Percentiles rank a stretch among this genome's conserved stretches.
Evolutionary conservation across 2,888 invertebrate genomes (phyloP).

Genomic region (Carterocephalus palaemon): DNA sequence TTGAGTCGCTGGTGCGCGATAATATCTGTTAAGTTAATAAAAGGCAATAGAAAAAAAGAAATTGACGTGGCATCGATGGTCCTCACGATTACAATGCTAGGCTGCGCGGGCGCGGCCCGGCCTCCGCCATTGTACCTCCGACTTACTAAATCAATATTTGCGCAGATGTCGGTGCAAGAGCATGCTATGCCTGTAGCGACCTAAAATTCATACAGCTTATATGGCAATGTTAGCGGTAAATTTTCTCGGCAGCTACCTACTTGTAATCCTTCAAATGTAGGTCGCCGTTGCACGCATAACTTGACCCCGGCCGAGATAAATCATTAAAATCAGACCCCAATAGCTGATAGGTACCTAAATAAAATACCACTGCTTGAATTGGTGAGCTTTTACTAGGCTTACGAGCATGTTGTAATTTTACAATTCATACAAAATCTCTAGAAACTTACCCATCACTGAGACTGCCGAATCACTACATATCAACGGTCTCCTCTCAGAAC

Average conservation of each 20-base stretch:
- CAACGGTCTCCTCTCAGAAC: too few relatives aligned
- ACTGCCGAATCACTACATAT: too few relatives aligned
- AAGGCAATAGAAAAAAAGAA: slow-evolving; percentile 25
- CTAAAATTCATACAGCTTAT: slow-evolving; percentile 79
- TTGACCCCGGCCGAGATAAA: slow-evolving; percentile 69
- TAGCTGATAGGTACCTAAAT: slow-evolving; percentile 36
- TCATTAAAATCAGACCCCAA: slow-evolving; percentile 57
- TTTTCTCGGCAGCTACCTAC: slow-evolving; percentile 77
- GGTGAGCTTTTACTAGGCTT: slow-evolving; percentile 8
- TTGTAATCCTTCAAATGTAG: slow-evolving; percentile 77
- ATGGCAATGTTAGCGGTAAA: slow-evolving; percentile 78
- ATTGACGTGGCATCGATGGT: slow-evolving; percentile 38
- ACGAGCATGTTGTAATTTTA: too few relatives aligned
- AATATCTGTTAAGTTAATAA: slow-evolving; percentile 23
- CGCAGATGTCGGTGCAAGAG: slow-evolving; percentile 77
- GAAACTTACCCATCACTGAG: too few relatives aligned
- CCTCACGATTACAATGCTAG: slow-evolving; percentile 40
- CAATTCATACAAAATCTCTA: too few relatives aligned
- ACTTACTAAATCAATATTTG: slow-evolving; percentile 79
- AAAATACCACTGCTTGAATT: slow-evolving; percentile 9
- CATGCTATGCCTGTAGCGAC: slow-evolving; percentile 75
- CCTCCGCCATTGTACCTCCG: slow-evolving; percentile 63
- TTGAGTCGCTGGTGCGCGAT: slow-evolving; percentile 9
- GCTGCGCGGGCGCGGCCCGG: slow-evolving; percentile 47
- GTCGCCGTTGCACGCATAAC: slow-evolving; percentile 73